Percentiles rank a stretch among this genome's conserved stretches.
These are phyloP conservation scores for Pogonomyrmex californicus DNA, from an alignment of 1,140 invertebrate species.

Conservation along the genomic window DNA sequence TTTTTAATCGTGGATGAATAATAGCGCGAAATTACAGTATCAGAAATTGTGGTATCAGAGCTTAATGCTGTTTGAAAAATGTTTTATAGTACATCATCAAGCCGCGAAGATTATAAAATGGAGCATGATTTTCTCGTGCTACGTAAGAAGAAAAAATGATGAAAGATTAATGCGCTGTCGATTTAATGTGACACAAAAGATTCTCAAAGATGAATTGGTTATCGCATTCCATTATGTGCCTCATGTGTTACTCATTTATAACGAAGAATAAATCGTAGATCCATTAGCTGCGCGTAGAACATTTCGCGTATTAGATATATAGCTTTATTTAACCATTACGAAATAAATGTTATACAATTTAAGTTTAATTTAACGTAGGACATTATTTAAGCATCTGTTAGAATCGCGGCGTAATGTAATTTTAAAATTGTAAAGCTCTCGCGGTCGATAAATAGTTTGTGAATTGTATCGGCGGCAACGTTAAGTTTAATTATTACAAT, in stretches of 20 bases:
- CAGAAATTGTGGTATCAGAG: not conserved
- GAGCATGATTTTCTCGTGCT: constrained; percentile 17
- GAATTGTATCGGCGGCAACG: not conserved
- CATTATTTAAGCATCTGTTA: not conserved
- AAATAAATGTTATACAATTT: constrained; percentile 6
- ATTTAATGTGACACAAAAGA: constrained; percentile 52
- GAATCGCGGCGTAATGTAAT: not conserved
- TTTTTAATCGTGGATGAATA: constrained; percentile 8
- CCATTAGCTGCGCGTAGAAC: not conserved
- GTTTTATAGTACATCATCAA: constrained; percentile 13
- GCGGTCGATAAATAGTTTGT: not conserved
- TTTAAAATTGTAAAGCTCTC: constrained; percentile 1
- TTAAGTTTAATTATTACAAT: constrained; percentile 47
- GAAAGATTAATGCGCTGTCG: constrained; percentile 52
- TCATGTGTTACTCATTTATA: not conserved
- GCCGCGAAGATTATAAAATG: constrained; percentile 16
- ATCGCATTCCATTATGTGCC: constrained; percentile 42
- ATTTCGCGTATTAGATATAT: not conserved
- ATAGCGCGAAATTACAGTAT: not conserved
- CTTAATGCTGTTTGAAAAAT: constrained; percentile 29
- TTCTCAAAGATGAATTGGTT: constrained; percentile 46
- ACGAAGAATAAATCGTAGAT: not conserved
- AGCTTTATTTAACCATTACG: not conserved
- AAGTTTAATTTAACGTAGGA: not conserved
- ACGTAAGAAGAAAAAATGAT: not conserved